Conservation (phyloP, 2,888 invertebrate genomes). For the Chaitophorus viminalis region DNA sequence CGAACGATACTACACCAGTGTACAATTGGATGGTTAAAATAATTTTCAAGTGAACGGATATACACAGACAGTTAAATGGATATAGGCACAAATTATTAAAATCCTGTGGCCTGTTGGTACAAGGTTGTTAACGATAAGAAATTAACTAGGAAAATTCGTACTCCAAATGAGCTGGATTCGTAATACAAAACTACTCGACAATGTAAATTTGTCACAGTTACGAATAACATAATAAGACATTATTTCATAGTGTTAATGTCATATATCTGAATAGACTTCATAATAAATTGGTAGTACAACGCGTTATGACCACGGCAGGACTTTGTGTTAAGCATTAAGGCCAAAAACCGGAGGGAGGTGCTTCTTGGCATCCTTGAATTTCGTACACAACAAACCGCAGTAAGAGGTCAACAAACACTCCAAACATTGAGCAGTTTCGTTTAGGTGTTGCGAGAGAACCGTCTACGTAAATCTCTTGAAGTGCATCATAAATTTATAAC, state of each 20-base stretch:
- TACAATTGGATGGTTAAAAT: neutral
- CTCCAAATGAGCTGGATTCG: neutral
- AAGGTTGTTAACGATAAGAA: neutral
- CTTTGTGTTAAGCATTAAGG: neutral
- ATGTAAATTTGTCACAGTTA: conserved; percentile 30
- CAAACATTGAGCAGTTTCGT: conserved; percentile 32
- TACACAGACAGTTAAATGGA: neutral
- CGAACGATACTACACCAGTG: neutral
- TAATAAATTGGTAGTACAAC: neutral
- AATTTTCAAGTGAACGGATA: neutral
- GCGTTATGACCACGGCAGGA: conserved; percentile 7
- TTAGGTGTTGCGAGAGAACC: conserved; percentile 15
- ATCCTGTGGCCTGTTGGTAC: neutral
- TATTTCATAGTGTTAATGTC: conserved; percentile 9
- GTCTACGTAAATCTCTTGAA: conserved; percentile 16
- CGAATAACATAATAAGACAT: conserved; percentile 4
- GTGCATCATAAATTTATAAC: neutral
- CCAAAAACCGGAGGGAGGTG: conserved; percentile 45
- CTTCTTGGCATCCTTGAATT: conserved; percentile 48
- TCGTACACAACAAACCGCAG: conserved; percentile 41
- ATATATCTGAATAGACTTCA: conserved; percentile 1
- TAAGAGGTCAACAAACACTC: conserved; percentile 57
- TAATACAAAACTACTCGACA: neutral
- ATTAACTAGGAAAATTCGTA: neutral
- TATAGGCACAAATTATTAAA: conserved; percentile 2